These are phyloP conservation scores for Xenotilapia leptura DNA, from an alignment of 2,113 vertebrate species.

Conservation along the genomic window DNA sequence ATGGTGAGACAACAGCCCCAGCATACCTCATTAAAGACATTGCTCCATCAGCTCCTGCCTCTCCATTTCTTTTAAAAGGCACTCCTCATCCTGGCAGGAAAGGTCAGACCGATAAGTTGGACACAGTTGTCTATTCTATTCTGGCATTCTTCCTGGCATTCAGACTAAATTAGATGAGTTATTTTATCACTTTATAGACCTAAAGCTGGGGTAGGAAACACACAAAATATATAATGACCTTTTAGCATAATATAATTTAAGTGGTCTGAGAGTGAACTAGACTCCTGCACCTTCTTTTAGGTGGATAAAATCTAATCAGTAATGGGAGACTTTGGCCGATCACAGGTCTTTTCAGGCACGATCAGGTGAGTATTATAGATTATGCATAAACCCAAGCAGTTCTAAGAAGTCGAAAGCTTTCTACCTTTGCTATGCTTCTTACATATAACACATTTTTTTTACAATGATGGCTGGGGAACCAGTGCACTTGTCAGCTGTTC, in stretches of 20 bases:
- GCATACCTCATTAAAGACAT: slow-evolving; percentile 62
- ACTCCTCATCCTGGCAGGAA: slow-evolving; percentile 46
- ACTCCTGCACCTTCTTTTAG: neutral
- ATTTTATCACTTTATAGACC: neutral
- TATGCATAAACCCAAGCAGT: neutral
- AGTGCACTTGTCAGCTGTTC: neutral
- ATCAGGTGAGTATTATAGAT: neutral
- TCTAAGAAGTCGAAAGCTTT: neutral
- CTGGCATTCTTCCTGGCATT: neutral
- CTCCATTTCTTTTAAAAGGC: neutral
- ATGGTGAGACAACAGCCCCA: slow-evolving; percentile 44
- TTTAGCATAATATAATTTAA: neutral
- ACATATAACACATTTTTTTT: neutral
- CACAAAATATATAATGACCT: neutral
- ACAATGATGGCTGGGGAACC: neutral
- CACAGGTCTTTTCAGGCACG: neutral
- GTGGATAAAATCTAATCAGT: neutral
- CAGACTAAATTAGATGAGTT: neutral
- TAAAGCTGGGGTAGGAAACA: neutral
- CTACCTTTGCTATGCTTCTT: neutral
- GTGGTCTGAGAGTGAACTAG: neutral
- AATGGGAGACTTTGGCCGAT: neutral
- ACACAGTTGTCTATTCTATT: neutral
- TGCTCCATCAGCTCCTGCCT: slow-evolving; percentile 49
- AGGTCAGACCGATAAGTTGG: slow-evolving; percentile 52